These are phyloP conservation scores for Pomatorhinus ruficollis DNA, from an alignment of 2,113 vertebrate species.

Conservation along the genomic window DNA sequence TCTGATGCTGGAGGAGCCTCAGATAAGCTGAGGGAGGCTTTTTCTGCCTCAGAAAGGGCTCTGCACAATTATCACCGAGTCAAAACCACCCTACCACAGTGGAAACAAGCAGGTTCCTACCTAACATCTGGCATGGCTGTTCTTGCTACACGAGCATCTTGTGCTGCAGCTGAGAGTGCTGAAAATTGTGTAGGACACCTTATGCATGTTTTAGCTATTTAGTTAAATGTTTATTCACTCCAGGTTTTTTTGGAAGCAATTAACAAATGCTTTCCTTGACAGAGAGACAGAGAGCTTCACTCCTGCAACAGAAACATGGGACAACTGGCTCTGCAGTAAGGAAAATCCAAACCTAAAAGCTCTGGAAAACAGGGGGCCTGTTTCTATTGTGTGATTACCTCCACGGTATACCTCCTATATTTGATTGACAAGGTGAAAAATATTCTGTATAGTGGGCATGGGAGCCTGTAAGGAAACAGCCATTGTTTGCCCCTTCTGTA, in stretches of 20 bases:
- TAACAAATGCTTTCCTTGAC: not conserved
- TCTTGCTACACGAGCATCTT: not conserved
- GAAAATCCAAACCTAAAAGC: not conserved
- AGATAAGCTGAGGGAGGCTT: not conserved
- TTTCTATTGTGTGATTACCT: not conserved
- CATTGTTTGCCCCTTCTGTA: not conserved
- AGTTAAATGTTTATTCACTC: constrained; percentile 33
- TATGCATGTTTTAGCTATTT: constrained; percentile 39
- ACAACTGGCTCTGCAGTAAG: not conserved
- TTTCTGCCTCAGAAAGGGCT: not conserved
- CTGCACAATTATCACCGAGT: not conserved
- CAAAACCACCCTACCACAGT: not conserved
- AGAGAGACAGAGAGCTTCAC: not conserved
- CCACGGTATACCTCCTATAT: not conserved
- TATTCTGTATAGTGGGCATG: not conserved
- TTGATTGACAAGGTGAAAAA: not conserved
- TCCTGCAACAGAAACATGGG: not conserved
- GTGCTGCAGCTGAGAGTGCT: constrained; percentile 15
- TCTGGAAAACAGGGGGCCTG: not conserved
- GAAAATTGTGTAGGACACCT: not conserved
- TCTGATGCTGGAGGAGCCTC: not conserved
- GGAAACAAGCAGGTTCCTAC: not conserved
- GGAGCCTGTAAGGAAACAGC: not conserved
- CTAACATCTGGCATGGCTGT: constrained; percentile 14
- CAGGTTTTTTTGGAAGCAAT: not conserved